Evolutionary conservation across 92 coral and sea anemone genomes (phyloP).

Genomic region (Actinernus sp.): DNA sequence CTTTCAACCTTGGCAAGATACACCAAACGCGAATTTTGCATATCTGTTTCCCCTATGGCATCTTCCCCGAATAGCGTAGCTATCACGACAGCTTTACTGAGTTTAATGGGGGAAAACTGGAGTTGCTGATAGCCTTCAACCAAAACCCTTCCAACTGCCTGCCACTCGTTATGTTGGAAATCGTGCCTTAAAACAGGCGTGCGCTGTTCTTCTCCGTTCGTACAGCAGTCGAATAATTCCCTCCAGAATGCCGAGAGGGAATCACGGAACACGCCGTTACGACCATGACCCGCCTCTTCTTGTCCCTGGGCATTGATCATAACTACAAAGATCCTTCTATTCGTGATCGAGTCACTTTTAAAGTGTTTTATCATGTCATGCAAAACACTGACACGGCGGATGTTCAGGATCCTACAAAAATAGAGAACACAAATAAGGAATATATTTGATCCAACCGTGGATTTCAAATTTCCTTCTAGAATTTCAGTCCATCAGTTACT

Average conservation of each 20-base stretch:
- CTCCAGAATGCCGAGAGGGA: slow-evolving; percentile 75
- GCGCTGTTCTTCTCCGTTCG: slow-evolving; percentile 58
- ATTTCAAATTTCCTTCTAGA: no score
- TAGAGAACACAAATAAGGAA: no score
- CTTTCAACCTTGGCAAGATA: slow-evolving; percentile 65
- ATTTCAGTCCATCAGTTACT: no score
- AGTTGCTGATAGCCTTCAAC: slow-evolving; percentile 63
- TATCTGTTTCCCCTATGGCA: slow-evolving; percentile 10
- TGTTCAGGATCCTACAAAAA: slow-evolving; percentile 2
- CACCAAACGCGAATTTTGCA: slow-evolving; percentile 42
- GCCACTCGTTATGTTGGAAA: slow-evolving; percentile 63
- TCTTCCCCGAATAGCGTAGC: slow-evolving; percentile 52
- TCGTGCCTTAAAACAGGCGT: slow-evolving; percentile 41
- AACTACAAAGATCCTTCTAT: neutral
- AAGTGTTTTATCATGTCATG: slow-evolving; percentile 25
- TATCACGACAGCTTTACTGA: slow-evolving; percentile 44
- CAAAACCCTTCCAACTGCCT: slow-evolving; percentile 58
- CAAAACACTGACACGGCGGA: slow-evolving; percentile 7
- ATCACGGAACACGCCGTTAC: slow-evolving; percentile 62
- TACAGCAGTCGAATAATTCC: slow-evolving; percentile 44
- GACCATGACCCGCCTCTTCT: slow-evolving; percentile 41
- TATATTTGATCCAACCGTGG: no score
- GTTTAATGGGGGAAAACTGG: slow-evolving; percentile 53
- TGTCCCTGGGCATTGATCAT: slow-evolving; percentile 50
- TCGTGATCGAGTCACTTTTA: slow-evolving; percentile 26